These are phyloP conservation scores for Lasioglossum baleicum DNA, from an alignment of 1,140 invertebrate genomes.

Conservation along the genomic window DNA sequence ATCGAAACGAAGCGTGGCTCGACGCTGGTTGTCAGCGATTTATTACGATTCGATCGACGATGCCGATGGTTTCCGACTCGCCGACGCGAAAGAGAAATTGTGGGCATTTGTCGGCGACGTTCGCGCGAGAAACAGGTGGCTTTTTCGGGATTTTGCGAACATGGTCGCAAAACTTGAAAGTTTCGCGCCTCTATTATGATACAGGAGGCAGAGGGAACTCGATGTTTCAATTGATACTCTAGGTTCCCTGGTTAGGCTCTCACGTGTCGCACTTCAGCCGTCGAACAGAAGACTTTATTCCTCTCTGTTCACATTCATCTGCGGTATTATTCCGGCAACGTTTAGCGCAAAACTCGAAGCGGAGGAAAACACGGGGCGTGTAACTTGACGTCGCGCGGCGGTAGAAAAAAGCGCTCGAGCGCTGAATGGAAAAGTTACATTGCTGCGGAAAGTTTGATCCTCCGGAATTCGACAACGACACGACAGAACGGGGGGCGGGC, in stretches of 20 bases:
- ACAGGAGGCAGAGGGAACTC: background rate
- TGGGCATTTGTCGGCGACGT: slow-evolving; percentile 29
- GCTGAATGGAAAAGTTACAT: background rate
- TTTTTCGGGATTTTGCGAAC: background rate
- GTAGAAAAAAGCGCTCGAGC: background rate
- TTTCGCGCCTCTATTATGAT: too few relatives aligned
- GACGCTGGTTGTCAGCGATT: slow-evolving; percentile 12
- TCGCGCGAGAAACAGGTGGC: background rate
- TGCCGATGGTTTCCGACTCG: slow-evolving; percentile 32
- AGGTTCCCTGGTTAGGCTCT: background rate
- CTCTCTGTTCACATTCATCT: too few relatives aligned
- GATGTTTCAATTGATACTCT: background rate
- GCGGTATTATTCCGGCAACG: too few relatives aligned
- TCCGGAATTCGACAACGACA: background rate
- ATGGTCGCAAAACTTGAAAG: background rate
- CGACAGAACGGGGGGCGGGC: background rate
- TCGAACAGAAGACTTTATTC: too few relatives aligned
- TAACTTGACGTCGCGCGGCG: too few relatives aligned
- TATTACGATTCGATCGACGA: slow-evolving; percentile 36
- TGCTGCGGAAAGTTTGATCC: background rate
- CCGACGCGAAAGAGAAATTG: slow-evolving; percentile 31
- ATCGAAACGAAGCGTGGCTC: background rate
- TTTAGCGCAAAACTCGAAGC: too few relatives aligned
- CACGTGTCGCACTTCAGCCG: background rate
- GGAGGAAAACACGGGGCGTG: too few relatives aligned